A percentile compares a stretch with the other conserved stretches of the same genome.
phyloP scores from a whole-genome alignment of 2,113 vertebrate genomes.

The Entomyzon cyanotis region DNA sequence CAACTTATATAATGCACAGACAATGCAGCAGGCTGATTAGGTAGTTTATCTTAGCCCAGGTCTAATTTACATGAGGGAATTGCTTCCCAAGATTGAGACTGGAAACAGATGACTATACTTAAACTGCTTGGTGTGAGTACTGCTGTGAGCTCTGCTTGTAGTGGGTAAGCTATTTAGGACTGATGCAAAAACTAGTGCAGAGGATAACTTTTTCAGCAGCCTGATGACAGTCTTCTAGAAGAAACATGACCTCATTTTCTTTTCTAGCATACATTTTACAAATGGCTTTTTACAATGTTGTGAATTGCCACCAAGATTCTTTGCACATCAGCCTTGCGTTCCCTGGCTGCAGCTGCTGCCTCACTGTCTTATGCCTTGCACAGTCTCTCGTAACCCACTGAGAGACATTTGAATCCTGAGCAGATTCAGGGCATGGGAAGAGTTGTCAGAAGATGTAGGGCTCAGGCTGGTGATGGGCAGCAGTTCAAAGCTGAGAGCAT shows the following conservation, averaged over 20 bases:
- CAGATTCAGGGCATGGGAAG: not conserved
- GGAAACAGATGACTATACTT: not conserved
- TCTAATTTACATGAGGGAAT: slow-evolving; percentile 39
- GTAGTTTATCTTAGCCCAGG: slow-evolving; percentile 3
- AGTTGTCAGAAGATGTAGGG: not conserved
- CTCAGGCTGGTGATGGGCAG: not conserved
- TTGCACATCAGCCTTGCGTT: not conserved
- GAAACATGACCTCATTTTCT: slow-evolving; percentile 49
- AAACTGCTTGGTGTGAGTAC: not conserved
- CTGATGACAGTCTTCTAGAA: not conserved
- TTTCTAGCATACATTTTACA: slow-evolving; percentile 7
- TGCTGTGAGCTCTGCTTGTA: slow-evolving; percentile 30
- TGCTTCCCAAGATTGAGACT: not conserved
- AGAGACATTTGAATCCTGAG: not conserved
- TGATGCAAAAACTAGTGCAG: not conserved
- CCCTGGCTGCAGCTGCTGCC: not conserved
- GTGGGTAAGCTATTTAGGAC: not conserved
- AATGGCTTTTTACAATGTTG: slow-evolving; percentile 30
- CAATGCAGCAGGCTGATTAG: slow-evolving; percentile 26
- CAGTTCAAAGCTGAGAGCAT: not conserved
- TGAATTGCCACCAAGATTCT: slow-evolving; percentile 13
- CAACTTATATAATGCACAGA: not conserved
- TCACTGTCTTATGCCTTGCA: fast-evolving
- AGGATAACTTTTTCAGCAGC: slow-evolving; percentile 21
- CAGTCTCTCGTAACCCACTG: not conserved